Evolutionary conservation across 2,888 invertebrate genomes (phyloP).

Genomic region (Mythimna loreyi): DNA sequence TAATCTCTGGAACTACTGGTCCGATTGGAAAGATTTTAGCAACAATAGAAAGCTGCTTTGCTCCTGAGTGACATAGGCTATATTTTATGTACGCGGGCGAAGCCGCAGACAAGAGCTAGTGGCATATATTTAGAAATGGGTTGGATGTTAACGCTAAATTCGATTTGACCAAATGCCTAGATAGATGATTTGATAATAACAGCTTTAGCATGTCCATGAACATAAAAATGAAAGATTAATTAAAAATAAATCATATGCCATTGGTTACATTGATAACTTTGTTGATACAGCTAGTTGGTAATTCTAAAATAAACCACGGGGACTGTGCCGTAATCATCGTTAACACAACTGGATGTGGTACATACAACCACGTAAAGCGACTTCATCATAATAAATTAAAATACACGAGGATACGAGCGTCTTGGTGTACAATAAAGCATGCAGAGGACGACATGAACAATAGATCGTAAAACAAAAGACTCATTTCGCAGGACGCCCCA

Average conservation of each 20-base stretch:
- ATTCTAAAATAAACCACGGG: not conserved
- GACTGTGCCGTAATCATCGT: conserved; percentile 6
- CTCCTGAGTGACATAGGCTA: too few species aligned
- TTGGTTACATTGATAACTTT: not conserved
- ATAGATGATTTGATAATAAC: conserved; percentile 9
- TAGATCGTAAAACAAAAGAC: conserved; percentile 77
- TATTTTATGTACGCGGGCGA: too few species aligned
- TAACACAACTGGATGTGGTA: not conserved
- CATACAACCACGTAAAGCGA: conserved; percentile 6
- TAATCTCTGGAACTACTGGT: too few species aligned
- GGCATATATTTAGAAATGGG: not conserved
- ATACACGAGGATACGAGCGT: conserved; percentile 58
- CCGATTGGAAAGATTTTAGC: too few species aligned
- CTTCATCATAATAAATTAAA: conserved; percentile 62
- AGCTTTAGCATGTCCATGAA: not conserved
- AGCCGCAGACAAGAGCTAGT: too few species aligned
- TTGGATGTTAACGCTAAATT: not conserved
- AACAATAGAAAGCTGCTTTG: too few species aligned
- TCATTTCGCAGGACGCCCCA: conserved; percentile 75
- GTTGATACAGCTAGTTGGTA: not conserved
- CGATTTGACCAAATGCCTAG: not conserved
- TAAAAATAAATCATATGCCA: not conserved
- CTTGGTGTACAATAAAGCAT: conserved; percentile 65
- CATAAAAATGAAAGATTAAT: not conserved
- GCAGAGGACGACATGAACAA: conserved; percentile 69